A percentile compares a stretch with the other conserved stretches of the same genome.
phyloP scores from a whole-genome alignment of 2,797 vertebrate genomes.

The Erethizon dorsatum region DNA sequence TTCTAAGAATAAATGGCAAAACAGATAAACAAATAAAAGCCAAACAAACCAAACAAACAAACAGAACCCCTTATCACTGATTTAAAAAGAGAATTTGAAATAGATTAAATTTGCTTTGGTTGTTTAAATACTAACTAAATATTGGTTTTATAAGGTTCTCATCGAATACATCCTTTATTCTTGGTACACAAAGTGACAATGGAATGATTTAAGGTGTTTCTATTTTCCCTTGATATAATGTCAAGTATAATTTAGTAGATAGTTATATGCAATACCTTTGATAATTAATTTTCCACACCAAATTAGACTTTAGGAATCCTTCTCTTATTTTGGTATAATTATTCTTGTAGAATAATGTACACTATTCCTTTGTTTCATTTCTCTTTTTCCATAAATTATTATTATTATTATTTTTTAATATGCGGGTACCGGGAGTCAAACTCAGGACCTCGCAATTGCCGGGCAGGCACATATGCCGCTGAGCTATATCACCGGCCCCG shows the following conservation, averaged over 20 bases:
- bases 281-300: constrained; percentile 20
- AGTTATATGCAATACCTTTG: neutral
- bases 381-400: neutral
- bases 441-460: no score
- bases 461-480: no score
- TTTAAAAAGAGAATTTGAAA: constrained; percentile 68
- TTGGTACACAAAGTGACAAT: neutral
- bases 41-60: neutral
- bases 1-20: constrained; percentile 55
- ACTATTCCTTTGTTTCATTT: neutral
- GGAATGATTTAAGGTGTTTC: constrained; percentile 55
- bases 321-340: constrained; percentile 40
- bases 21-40: neutral
- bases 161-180: neutral
- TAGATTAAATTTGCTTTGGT: neutral
- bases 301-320: neutral
- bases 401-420: no score
- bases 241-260: constrained; percentile 51
- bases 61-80: neutral
- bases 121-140: constrained; percentile 61
- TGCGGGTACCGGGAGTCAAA: no score
- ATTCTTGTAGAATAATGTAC: constrained; percentile 42
- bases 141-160: neutral
- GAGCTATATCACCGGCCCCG: neutral
- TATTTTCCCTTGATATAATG: constrained; percentile 13